Percentiles rank a stretch among this genome's conserved stretches.
These are phyloP conservation scores for Oeneis ivallda DNA, from an alignment of 2,888 invertebrate species.

Conservation along the genomic window DNA sequence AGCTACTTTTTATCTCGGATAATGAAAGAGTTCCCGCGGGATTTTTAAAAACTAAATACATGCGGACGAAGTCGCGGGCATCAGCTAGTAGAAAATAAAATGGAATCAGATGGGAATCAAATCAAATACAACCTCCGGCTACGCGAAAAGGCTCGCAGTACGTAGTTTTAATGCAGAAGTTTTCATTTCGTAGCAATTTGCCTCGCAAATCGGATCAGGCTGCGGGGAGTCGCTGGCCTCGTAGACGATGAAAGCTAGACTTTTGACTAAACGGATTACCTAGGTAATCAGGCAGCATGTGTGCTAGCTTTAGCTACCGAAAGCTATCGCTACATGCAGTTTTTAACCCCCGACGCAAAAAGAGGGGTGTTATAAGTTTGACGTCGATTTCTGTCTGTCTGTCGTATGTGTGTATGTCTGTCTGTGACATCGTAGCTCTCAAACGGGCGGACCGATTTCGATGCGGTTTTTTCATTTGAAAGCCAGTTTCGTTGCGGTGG, in stretches of 20 bases:
- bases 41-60: no score
- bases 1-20: no score
- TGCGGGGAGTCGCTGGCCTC: background rate
- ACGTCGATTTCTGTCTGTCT: no score
- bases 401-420: no score
- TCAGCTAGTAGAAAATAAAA: conserved; percentile 1
- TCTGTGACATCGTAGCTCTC: no score
- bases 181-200: conserved; percentile 22
- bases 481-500: no score
- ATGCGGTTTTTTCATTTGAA: no score
- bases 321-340: background rate
- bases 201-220: conserved; percentile 15
- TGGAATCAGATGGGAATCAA: conserved; percentile 5
- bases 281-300: conserved; percentile 11
- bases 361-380: no score
- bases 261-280: conserved; percentile 18
- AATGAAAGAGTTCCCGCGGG: no score
- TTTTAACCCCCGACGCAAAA: no score
- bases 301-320: background rate
- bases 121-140: background rate
- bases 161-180: conserved; percentile 2
- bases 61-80: no score
- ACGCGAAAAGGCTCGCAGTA: background rate
- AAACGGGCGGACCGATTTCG: no score
- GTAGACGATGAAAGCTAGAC: conserved; percentile 13